phyloP scores from a whole-genome alignment of 2,888 invertebrate genomes.

The Suillia variegata region DNA sequence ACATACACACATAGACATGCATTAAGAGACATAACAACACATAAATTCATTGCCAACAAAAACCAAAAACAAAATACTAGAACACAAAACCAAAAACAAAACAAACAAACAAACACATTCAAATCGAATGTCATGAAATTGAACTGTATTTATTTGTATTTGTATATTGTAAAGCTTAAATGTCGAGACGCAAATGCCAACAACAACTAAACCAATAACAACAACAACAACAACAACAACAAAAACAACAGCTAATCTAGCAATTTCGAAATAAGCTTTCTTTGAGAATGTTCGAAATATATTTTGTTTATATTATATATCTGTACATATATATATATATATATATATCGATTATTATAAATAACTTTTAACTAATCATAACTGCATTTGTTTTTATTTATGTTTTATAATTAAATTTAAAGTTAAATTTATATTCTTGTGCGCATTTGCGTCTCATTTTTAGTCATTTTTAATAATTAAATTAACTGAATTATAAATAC shows the following conservation, averaged over 20 bases:
- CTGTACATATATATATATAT: no score
- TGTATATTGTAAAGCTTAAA: conserved; percentile 42
- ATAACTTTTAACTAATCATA: no score
- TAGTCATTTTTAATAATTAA: conserved; percentile 5
- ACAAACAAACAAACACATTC: no score
- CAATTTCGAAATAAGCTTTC: no score
- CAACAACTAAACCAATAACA: conserved; percentile 9
- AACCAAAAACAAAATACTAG: no score
- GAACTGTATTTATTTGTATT: conserved; percentile 55
- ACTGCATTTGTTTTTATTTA: no score
- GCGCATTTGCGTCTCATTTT: conserved; percentile 15
- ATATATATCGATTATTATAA: no score
- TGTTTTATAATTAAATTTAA: no score
- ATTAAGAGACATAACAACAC: conserved; percentile 22
- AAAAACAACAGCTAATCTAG: conserved; percentile 23
- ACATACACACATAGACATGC: conserved; percentile 26
- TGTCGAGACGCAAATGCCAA: conserved; percentile 1
- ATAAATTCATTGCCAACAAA: conserved; percentile 33
- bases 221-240: conserved; percentile 14
- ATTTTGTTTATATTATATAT: no score
- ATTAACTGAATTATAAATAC: conserved; percentile 22
- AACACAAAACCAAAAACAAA: no score
- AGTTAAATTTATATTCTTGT: conserved; percentile 24
- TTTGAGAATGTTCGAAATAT: no score
- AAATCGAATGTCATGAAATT: conserved; percentile 23